These are phyloP conservation scores for Phrixothrix hirtus DNA, from an alignment of 2,888 invertebrate genomes.

Conservation along the genomic window DNA sequence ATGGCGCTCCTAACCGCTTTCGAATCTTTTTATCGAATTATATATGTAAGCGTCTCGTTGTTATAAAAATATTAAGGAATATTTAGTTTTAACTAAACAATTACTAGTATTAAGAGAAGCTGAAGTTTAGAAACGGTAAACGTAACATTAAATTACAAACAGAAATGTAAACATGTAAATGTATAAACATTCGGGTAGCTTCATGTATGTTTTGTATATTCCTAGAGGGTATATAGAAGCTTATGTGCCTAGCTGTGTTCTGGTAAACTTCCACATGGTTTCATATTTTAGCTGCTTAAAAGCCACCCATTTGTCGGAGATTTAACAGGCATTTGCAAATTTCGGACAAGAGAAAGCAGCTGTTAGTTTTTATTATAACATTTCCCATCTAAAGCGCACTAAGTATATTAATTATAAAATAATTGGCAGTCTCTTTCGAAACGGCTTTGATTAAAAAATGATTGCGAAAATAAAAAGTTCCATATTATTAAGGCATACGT, in stretches of 20 bases:
- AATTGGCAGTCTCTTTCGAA: no score
- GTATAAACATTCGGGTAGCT: conserved; percentile 8
- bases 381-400: no score
- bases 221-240: conserved; percentile 6
- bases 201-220: conserved; percentile 15
- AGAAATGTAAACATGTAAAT: conserved; percentile 7
- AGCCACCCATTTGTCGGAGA: conserved; percentile 1
- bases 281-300: conserved; percentile 11
- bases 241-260: conserved; percentile 1
- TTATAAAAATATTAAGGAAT: neutral
- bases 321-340: neutral
- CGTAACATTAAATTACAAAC: conserved; percentile 7
- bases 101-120: neutral
- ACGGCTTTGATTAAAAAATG: no score
- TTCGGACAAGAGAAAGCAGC: conserved; percentile 2
- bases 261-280: conserved; percentile 8
- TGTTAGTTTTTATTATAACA: no score
- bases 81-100: neutral
- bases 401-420: no score
- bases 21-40: neutral
- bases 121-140: neutral
- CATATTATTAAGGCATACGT: no score
- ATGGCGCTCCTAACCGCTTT: neutral
- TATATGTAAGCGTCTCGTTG: neutral
- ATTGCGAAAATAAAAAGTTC: no score